These are phyloP conservation scores for Melanocharis versteri DNA, from an alignment of 2,113 vertebrate genomes.

Conservation along the genomic window DNA sequence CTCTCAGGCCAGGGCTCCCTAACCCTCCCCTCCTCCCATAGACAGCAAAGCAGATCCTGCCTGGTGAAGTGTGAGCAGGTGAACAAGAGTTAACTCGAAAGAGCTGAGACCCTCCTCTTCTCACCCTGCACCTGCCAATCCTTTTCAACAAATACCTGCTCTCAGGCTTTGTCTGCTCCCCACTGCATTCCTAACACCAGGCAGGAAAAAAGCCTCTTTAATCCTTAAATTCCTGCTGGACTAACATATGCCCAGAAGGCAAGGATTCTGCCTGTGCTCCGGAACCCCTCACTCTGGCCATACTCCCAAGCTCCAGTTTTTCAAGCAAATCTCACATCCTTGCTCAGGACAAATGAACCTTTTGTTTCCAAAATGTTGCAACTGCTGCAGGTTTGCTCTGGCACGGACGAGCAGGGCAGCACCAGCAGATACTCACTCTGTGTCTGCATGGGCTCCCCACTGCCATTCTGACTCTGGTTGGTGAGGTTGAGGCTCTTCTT, in stretches of 20 bases:
- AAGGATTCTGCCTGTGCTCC: neutral
- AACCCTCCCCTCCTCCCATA: neutral
- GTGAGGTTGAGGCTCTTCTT: conserved; percentile 9
- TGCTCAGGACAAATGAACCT: neutral
- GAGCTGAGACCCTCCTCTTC: neutral
- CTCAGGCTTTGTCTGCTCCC: neutral
- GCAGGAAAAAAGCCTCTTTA: neutral
- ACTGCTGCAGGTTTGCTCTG: neutral
- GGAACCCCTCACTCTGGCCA: neutral
- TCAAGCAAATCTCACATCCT: neutral
- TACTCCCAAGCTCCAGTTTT: neutral
- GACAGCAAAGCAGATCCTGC: neutral
- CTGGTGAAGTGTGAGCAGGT: neutral
- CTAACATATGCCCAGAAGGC: neutral
- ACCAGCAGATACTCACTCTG: neutral
- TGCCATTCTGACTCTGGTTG: conserved; percentile 48
- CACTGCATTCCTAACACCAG: neutral
- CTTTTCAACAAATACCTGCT: neutral
- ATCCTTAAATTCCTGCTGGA: neutral
- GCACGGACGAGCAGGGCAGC: accelerated
- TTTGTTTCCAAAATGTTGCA: neutral
- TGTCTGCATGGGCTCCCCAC: neutral
- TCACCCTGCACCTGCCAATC: neutral
- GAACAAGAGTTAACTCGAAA: neutral
- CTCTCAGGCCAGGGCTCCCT: neutral